A percentile compares a stretch with the other conserved stretches of the same genome.
These are phyloP conservation scores for Protobothrops mucrosquamatus DNA, from an alignment of 2,113 vertebrate species.

Conservation along the genomic window DNA sequence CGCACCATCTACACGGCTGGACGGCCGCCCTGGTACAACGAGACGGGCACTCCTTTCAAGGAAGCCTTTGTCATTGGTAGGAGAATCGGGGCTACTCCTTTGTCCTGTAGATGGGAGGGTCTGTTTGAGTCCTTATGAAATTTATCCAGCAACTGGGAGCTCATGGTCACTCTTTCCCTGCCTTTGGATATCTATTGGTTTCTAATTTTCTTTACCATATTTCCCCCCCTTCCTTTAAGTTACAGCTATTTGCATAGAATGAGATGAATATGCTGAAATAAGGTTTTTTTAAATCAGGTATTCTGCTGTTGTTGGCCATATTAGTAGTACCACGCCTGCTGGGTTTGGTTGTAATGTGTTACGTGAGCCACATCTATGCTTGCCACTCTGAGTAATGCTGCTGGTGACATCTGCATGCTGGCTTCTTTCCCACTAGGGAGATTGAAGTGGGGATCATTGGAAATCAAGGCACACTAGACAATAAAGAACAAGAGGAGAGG, in stretches of 20 bases:
- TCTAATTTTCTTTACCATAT: not conserved
- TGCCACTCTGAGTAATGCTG: not conserved
- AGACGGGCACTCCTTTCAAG: constrained; percentile 85
- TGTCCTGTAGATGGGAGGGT: not conserved
- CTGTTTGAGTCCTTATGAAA: not conserved
- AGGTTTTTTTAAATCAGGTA: not conserved
- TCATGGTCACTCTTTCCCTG: not conserved
- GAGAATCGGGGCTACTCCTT: not conserved
- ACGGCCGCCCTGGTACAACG: constrained; percentile 87
- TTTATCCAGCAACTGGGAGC: not conserved
- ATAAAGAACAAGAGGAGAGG: not conserved
- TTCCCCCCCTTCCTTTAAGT: not conserved
- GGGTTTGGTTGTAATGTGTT: not conserved
- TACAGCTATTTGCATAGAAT: no score
- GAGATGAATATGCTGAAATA: not conserved
- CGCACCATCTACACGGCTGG: constrained; percentile 88
- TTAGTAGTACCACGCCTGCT: not conserved
- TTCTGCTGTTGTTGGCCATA: not conserved
- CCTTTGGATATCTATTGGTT: no score
- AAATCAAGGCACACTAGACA: not conserved
- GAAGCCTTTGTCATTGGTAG: constrained; percentile 89
- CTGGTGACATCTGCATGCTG: not conserved
- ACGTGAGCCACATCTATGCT: not conserved
- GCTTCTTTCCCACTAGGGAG: not conserved
- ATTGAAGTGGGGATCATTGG: not conserved